A percentile compares a stretch with the other conserved stretches of the same genome.
Conservation (phyloP, 2,797 vertebrate genomes). For the Alauda arvensis region DNA sequence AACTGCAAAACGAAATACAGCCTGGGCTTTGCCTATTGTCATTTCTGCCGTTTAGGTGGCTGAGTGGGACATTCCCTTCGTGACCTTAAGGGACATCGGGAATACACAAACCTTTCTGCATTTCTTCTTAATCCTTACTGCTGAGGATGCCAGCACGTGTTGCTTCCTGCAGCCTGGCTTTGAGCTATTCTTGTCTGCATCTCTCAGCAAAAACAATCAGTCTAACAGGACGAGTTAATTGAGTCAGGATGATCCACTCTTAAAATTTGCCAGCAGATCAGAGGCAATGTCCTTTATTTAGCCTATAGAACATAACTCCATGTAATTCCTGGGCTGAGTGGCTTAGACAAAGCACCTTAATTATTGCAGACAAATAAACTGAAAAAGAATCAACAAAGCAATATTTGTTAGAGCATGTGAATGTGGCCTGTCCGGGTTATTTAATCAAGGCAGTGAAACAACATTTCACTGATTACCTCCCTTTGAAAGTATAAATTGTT, state of each 20-base stretch:
- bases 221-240: constrained; percentile 20
- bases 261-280: constrained; percentile 37
- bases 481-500: neutral
- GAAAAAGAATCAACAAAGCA: neutral
- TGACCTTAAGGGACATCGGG: neutral
- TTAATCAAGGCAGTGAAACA: neutral
- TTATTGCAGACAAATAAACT: neutral
- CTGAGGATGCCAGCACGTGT: neutral
- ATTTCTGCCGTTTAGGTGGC: neutral
- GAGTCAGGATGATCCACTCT: constrained; percentile 29
- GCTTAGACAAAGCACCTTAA: constrained; percentile 33
- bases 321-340: neutral
- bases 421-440: neutral
- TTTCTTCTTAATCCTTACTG: neutral
- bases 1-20: neutral
- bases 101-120: neutral
- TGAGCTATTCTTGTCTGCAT: constrained; percentile 24
- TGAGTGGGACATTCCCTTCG: neutral
- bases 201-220: constrained; percentile 23
- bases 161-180: neutral
- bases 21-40: neutral
- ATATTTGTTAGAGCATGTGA: neutral
- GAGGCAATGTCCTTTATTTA: constrained; percentile 28
- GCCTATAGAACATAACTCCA: neutral
- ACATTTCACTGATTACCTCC: neutral